Evolutionary conservation across 2,113 vertebrate genomes (phyloP), one percentile per base, ranked within the genome.

Genomic region (Cololabis saira): DNA sequence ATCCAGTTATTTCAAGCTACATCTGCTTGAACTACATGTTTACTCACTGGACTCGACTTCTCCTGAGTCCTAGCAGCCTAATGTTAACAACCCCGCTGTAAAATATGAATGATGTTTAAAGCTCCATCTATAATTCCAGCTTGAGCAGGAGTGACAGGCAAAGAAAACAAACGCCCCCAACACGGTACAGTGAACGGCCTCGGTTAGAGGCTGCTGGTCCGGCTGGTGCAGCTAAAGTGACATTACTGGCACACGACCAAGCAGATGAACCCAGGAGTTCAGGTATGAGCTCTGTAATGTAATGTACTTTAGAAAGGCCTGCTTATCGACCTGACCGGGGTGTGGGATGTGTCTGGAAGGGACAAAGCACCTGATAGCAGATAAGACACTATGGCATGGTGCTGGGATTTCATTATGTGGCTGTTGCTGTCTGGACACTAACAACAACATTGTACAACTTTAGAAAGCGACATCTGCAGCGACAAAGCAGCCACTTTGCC

Each of bases 291-390:
- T 19, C 64, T 49, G 43, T 56, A 60, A 22, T 57, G 65, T 74
- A 78, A 83, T 83, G 67, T 53, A 74, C 41, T 72, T 83, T 76
- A 69, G 83, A 76, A 47, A 54, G 58, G 57, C 30, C 24, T 0
- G 48, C 11, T 50, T 49, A 84, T 76, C 24, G 33, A 81, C 68
- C 53, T 16, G 50, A 48, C 48, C 62, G 66, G 41, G 68, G 45
- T 72, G 43, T 1, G 42, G 37, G 62, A 76, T 17, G 21, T 1
- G 57, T 14, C 17, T 53, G 65, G 56, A 59, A 56, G 15, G 66
- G 21, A 71, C 51, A 53, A 41, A 19, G 21, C 61, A 78, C 56
- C 75, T 0, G 11, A 69, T 61, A 52, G 44, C 41, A 56, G 50
- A 78, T 59, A 78, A 80, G 77, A 45, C 42, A 52, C 18, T 11